Evolutionary conservation across 2,888 invertebrate species (phyloP), one percentile per base, ranked within the genome.

Genomic region (Helicoverpa assulta): DNA sequence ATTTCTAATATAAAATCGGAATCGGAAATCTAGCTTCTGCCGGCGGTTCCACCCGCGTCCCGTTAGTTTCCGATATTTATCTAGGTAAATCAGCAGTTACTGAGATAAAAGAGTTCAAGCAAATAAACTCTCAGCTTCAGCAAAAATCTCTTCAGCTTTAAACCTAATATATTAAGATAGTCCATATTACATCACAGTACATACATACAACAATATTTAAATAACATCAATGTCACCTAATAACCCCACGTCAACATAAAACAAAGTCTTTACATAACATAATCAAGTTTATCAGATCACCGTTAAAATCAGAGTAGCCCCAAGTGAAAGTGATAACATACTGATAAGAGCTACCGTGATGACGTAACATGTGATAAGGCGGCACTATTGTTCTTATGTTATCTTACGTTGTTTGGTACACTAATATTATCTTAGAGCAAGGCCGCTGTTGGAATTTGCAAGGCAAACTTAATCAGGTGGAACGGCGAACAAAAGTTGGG

Each of bases 251-350:
- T 26, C 16, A 6, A 54, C 16, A 7, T 19, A 12, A 2, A 40
- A 7, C 5, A 21, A 62, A 58, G 69, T 57, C 40, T 53, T 63
- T 21, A 43, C 33, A 26, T 26, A 67, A 57, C 33, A 37, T 62
- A 67, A 71, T 80, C 68, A 40, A 58, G 43, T n/a, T 76, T 69
- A 80, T 80, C 70, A 73, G 33, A 58, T 79, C 64, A 70, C 73
- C 60, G 43, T 77, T 71, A 73, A 73, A 78, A 74, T 80, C 77
- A 70, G 59, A 57, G 14, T 12, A 47, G 50, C 43, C 43, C 62
- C 52, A 64, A 74, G 88, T 83, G 90, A 89, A 89, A 89, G 90
- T 86, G 85, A 88, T 88, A 85, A 85, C 75, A 71, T 62, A 79
- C 60, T 71, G 81, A 76, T 75, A 84, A 74, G 63, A 70, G 60